Evolutionary conservation across 2,797 vertebrate species (phyloP), one percentile per base, ranked within the genome.

Genomic region (Margarornis squamiger): DNA sequence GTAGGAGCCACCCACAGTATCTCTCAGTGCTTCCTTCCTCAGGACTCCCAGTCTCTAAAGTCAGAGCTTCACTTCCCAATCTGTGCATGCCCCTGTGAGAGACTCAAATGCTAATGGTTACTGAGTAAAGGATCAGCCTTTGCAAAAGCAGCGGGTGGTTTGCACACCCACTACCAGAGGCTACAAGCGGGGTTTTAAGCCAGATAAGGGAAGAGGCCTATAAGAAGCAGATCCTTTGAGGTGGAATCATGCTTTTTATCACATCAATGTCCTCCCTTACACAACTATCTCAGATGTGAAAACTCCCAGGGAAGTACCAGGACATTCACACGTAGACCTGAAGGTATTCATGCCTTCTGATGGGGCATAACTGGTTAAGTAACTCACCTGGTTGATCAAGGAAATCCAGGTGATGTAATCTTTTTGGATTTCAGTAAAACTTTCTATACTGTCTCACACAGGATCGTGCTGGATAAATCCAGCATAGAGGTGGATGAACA

Each of bases 41-140:
- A 30, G 43, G 10, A 27, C 18, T n/a, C 14, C 9, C 26, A 68
- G 7, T 4, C 20, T 18, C 36, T 18, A 8, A 65, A 63, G 12
- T 10, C 54, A 46, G 70, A 81, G 48, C 34, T 59, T 14, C 29
- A 4, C 14, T 54, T 9, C 7, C 4, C 9, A 3, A 3, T 4
- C 29, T 12, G 22, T 17, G 23, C 17, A 72, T 16, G 11, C 18
- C 34, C 34, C 16, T 24, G 17, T 12, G n/a, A 41, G 58, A 29
- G 45, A 3, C 23, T 15, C 23, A 29, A 43, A 21, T 6, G 57
- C 4, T 3, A 5, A 15, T 27, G 48, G 45, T 8, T 23, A 16
- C 17, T 24, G 17, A 45, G 19, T 2, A 8, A 52, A 43, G 1
- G 2, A 51, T 48, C 0, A 3, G 10, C 16, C 55, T 32, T 36